phyloP scores from a whole-genome alignment of 2,113 vertebrate genomes.

The Jacana jacana region DNA sequence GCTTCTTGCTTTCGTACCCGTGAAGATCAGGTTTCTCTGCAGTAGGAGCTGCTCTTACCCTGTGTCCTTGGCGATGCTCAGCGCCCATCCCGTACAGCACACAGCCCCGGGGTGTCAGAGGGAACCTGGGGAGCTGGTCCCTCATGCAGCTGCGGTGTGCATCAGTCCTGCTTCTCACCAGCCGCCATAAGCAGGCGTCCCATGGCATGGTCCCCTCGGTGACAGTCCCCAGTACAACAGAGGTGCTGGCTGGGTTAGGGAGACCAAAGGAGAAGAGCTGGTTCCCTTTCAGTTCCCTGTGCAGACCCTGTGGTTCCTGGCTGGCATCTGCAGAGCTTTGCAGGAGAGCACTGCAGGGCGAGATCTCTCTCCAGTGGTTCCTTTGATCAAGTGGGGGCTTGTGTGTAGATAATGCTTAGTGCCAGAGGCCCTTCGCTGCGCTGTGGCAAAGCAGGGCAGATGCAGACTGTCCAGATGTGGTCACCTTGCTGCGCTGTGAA shows the following conservation, averaged over 20 bases:
- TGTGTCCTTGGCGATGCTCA: neutral
- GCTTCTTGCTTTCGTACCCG: neutral
- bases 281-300: neutral
- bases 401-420: accelerated
- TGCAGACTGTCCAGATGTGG: neutral
- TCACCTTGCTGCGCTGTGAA: neutral
- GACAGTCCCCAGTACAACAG: neutral
- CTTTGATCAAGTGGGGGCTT: constrained; percentile 36
- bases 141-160: neutral
- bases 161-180: neutral
- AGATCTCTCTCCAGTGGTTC: neutral
- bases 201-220: neutral
- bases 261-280: neutral
- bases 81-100: neutral
- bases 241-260: neutral
- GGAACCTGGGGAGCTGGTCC: neutral
- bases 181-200: neutral
- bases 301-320: neutral
- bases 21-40: neutral
- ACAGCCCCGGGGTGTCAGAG: neutral
- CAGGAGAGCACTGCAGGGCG: neutral
- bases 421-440: neutral
- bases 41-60: neutral
- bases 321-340: neutral
- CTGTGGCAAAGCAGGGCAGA: neutral